Conservation (phyloP, 2,113 vertebrate species). For the Dasypus novemcinctus region DNA sequence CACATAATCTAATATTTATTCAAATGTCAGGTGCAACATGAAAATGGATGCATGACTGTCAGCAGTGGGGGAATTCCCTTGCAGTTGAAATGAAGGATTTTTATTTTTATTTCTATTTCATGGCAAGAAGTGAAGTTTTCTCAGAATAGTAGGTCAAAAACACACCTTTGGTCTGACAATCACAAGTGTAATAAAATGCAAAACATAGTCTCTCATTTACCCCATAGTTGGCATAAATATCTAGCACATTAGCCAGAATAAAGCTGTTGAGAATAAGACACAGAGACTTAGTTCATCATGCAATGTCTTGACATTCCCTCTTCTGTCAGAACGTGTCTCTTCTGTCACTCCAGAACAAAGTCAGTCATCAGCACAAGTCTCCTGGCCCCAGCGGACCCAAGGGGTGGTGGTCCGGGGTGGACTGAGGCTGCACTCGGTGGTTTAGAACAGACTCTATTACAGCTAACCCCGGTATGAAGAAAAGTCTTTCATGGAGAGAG, state of each 20-base stretch:
- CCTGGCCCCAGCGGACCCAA: background rate
- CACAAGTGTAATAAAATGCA: constrained; percentile 32
- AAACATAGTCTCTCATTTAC: background rate
- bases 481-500: background rate
- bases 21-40: background rate
- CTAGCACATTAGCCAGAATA: constrained; percentile 29
- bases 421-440: background rate
- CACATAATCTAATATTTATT: constrained; percentile 20
- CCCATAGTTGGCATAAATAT: background rate
- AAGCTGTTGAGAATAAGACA: constrained; percentile 31
- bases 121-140: constrained; percentile 21
- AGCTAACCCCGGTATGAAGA: background rate
- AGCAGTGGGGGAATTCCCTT: background rate
- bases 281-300: constrained; percentile 31
- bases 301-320: background rate
- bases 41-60: background rate
- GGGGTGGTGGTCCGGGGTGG: background rate
- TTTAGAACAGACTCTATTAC: background rate
- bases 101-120: constrained; percentile 25
- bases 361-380: background rate
- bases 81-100: background rate
- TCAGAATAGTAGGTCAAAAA: constrained; percentile 29
- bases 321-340: constrained; percentile 37
- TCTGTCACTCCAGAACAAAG: constrained; percentile 45
- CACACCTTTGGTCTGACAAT: constrained; percentile 13